A percentile compares a stretch with the other conserved stretches of the same genome.
These are phyloP conservation scores for Colletes gigas DNA, from an alignment of 1,140 invertebrate species.

Conservation along the genomic window DNA sequence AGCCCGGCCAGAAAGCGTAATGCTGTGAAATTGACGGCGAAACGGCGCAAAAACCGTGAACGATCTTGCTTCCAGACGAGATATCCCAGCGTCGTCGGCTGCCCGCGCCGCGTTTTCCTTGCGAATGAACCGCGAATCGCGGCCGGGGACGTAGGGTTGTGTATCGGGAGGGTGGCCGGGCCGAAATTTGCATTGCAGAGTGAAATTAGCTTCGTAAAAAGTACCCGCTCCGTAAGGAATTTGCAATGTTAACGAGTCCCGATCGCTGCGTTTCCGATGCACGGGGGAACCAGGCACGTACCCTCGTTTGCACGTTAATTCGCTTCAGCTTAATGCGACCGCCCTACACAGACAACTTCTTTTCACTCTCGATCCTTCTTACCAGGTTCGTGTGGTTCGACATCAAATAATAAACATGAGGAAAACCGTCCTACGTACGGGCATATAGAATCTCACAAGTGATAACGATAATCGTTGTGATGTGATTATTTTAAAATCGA, in stretches of 20 bases:
- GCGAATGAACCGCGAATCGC: conserved; percentile 4
- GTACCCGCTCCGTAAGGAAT: conserved; percentile 39
- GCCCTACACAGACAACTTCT: neutral
- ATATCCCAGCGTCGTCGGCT: neutral
- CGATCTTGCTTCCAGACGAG: neutral
- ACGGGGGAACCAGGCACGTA: conserved; percentile 25
- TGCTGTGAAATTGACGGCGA: neutral
- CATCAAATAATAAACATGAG: too few relatives aligned
- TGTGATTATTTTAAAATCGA: too few relatives aligned
- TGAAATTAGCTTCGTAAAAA: conserved; percentile 66
- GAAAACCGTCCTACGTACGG: neutral
- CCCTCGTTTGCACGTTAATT: conserved; percentile 60
- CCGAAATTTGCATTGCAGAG: conserved; percentile 67
- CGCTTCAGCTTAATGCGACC: conserved; percentile 7
- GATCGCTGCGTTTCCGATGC: conserved; percentile 54
- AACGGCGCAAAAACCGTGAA: neutral
- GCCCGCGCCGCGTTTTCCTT: conserved; percentile 22
- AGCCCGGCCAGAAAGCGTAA: neutral
- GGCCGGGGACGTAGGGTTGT: neutral
- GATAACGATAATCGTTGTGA: too few relatives aligned
- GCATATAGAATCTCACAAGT: too few relatives aligned
- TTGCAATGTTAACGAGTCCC: conserved; percentile 69
- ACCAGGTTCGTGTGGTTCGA: neutral
- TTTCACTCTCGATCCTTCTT: conserved; percentile 2
- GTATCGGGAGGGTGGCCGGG: neutral